Conservation (phyloP, 2,797 vertebrate species). For the Chelon auratus region DNA sequence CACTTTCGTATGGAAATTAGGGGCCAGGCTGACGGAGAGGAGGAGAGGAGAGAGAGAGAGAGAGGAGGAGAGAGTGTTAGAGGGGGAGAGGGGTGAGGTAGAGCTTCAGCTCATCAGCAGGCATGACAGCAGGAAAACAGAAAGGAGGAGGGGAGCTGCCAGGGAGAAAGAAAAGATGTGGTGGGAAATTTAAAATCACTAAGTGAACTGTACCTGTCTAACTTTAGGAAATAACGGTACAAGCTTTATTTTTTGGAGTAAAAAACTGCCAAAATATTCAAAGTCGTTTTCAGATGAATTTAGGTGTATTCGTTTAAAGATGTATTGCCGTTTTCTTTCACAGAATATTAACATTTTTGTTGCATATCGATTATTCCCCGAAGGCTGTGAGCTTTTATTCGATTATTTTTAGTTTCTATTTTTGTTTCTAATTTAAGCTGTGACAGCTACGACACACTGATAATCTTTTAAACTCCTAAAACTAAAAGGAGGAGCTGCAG, state of each 20-base stretch:
- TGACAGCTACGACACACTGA: no score
- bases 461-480: no score
- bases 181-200: conserved; percentile 35
- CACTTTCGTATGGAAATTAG: conserved; percentile 97
- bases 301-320: no score
- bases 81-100: conserved; percentile 17
- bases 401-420: no score
- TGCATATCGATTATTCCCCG: no score
- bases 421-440: no score
- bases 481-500: no score
- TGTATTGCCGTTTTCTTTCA: no score
- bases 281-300: no score
- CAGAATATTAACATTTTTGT: no score
- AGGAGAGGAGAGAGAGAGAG: conserved; percentile 9
- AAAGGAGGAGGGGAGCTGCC: conserved; percentile 15
- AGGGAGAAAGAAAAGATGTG: conserved; percentile 4
- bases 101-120: conserved; percentile 49
- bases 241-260: no score
- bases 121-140: conserved; percentile 44
- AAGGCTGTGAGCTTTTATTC: no score
- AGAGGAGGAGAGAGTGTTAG: neutral
- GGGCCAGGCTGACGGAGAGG: conserved; percentile 78
- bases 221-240: neutral
- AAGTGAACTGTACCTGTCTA: neutral
- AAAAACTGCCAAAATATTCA: neutral